Conservation (phyloP, 2,888 invertebrate species). For the Poecilobothrus nobilitatus region DNA sequence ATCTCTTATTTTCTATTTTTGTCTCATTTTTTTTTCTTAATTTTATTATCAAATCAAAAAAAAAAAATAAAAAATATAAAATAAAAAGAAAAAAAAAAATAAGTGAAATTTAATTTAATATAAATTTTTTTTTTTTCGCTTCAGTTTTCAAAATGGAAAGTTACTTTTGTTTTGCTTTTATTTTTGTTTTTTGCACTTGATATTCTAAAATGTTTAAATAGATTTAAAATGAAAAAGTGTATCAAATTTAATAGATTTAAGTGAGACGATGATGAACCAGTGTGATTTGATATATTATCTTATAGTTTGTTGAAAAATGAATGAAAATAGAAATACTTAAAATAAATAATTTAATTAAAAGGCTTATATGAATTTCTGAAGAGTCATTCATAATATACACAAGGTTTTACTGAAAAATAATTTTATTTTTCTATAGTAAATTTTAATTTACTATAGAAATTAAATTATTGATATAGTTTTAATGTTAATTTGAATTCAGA, state of each 20-base stretch:
- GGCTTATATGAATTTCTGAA: too few relatives aligned
- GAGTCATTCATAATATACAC: too few relatives aligned
- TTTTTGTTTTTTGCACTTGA: too few relatives aligned
- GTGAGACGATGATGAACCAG: background rate
- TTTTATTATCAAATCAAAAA: background rate
- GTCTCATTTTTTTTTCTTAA: background rate
- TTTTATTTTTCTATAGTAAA: too few relatives aligned
- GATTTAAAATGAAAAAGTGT: background rate
- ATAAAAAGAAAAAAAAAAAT: background rate
- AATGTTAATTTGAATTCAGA: too few relatives aligned
- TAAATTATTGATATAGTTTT: too few relatives aligned
- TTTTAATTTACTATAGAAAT: too few relatives aligned
- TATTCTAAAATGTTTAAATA: background rate
- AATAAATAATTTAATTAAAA: too few relatives aligned
- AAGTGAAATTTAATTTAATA: background rate
- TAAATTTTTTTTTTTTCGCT: background rate
- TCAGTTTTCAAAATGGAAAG: background rate
- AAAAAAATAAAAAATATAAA: background rate
- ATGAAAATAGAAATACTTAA: too few relatives aligned
- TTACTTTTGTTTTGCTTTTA: too few relatives aligned
- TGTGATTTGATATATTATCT: background rate
- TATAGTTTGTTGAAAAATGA: too few relatives aligned
- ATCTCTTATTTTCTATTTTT: background rate
- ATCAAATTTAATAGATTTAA: background rate
- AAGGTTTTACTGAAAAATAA: too few relatives aligned